phyloP scores from a whole-genome alignment of 2,888 invertebrate species.

The Neoscelio sp. region DNA sequence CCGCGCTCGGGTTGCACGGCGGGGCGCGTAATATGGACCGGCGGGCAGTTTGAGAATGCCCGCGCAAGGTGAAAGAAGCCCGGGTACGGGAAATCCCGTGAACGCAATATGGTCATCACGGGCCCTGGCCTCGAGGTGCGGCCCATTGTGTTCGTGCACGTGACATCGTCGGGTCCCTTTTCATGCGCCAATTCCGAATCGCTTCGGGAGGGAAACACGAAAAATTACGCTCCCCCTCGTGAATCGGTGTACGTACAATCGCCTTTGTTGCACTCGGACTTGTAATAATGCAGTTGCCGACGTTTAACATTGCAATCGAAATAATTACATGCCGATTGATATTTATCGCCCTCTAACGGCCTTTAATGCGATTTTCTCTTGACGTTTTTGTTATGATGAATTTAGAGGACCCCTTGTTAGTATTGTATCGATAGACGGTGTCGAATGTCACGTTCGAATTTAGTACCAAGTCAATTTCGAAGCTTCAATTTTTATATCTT shows the following conservation, averaged over 20 bases:
- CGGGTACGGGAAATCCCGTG: constrained; percentile 42
- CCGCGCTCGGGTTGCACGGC: no score
- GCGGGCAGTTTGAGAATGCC: no score
- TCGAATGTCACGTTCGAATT: no score
- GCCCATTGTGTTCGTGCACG: constrained; percentile 57
- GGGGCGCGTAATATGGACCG: no score
- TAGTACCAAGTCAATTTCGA: no score
- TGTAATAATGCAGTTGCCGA: constrained; percentile 54
- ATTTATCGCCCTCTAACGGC: constrained; percentile 28
- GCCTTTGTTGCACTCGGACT: constrained; percentile 30
- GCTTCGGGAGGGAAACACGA: constrained; percentile 32
- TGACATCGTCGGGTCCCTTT: constrained; percentile 47
- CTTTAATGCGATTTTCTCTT: no score
- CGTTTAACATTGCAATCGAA: constrained; percentile 43
- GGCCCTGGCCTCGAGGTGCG: constrained; percentile 55
- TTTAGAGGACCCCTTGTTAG: no score
- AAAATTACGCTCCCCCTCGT: constrained; percentile 32
- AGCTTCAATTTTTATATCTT: no score
- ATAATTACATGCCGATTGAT: constrained; percentile 58
- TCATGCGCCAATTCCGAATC: constrained; percentile 21
- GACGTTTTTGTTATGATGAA: no score
- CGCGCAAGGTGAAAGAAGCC: constrained; percentile 58
- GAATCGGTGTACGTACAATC: background rate
- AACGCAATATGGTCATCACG: constrained; percentile 66
- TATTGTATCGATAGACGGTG: no score